phyloP scores from a whole-genome alignment of 2,113 vertebrate species.

The Lota lota region DNA sequence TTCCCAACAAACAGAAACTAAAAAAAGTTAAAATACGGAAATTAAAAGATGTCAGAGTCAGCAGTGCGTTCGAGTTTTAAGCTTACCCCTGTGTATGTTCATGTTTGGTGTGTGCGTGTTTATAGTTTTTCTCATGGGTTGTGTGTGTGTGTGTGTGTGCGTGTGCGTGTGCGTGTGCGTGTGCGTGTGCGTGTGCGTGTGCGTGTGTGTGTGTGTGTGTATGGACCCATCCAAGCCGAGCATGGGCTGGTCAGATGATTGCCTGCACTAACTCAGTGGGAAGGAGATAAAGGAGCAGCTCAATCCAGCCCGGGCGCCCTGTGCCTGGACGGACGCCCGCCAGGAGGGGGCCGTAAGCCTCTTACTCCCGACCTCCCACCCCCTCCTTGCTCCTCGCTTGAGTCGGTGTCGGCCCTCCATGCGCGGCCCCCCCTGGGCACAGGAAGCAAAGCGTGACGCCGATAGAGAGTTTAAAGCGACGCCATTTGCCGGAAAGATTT shows the following conservation, averaged over 20 bases:
- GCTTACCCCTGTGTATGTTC: conserved; percentile 7
- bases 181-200: conserved; percentile 33
- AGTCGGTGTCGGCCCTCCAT: conserved; percentile 38
- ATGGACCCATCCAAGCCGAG: conserved; percentile 54
- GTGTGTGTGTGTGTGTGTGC: not conserved
- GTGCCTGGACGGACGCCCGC: conserved; percentile 61
- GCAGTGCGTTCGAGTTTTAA: conserved; percentile 58
- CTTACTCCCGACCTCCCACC: conserved; percentile 61
- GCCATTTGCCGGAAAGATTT: conserved; percentile 40
- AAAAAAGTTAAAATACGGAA: conserved; percentile 55
- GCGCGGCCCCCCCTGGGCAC: conserved; percentile 21
- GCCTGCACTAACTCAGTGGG: conserved; percentile 59
- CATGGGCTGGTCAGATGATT: conserved; percentile 54
- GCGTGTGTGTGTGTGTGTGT: conserved; percentile 17
- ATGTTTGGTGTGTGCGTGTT: too few species aligned
- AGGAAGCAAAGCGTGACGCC: conserved; percentile 56
- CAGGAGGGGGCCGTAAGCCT: conserved; percentile 69
- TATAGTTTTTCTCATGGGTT: too few species aligned
- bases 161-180: conserved; percentile 10
- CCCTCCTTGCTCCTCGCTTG: conserved; percentile 27
- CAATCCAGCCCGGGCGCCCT: conserved; percentile 62
- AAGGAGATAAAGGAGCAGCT: conserved; percentile 70
- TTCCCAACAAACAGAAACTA: conserved; percentile 33
- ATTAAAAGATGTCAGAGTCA: conserved; percentile 58
- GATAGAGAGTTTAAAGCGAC: conserved; percentile 45